A percentile compares a stretch with the other conserved stretches of the same genome.
These are phyloP conservation scores for Escarpia spicata DNA, from an alignment of 2,888 invertebrate species.

Conservation along the genomic window DNA sequence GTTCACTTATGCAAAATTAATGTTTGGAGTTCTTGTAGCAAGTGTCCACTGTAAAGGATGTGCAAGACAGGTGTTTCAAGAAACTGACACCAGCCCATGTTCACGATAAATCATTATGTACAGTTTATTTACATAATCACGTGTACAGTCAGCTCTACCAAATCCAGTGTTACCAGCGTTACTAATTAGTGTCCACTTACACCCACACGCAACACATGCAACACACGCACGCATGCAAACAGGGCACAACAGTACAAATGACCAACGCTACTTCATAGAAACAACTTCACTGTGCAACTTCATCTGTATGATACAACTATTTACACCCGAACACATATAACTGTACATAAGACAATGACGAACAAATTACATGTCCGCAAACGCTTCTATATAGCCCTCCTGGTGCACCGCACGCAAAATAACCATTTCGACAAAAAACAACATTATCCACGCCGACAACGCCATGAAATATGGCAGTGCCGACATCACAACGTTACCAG, in stretches of 20 bases:
- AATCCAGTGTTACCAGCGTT: constrained; percentile 16
- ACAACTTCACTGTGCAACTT: neutral
- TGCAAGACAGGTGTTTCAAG: constrained; percentile 19
- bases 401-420: neutral
- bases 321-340: neutral
- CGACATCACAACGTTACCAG: neutral
- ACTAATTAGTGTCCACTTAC: constrained; percentile 13
- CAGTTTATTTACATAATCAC: constrained; percentile 16
- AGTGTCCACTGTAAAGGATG: too few species aligned
- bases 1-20: too few species aligned
- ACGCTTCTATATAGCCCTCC: neutral
- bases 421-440: neutral
- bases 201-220: neutral
- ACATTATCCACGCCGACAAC: neutral
- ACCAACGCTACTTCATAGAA: neutral
- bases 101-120: constrained; percentile 16
- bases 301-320: constrained; percentile 11
- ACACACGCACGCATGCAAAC: constrained; percentile 11
- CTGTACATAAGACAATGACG: neutral
- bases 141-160: neutral
- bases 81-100: neutral
- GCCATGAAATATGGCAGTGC: neutral
- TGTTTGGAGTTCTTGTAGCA: too few species aligned
- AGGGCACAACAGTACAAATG: neutral
- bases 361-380: neutral